Evolutionary conservation across 2,888 invertebrate genomes (phyloP).

Genomic region (Xestia rhomboidea): DNA sequence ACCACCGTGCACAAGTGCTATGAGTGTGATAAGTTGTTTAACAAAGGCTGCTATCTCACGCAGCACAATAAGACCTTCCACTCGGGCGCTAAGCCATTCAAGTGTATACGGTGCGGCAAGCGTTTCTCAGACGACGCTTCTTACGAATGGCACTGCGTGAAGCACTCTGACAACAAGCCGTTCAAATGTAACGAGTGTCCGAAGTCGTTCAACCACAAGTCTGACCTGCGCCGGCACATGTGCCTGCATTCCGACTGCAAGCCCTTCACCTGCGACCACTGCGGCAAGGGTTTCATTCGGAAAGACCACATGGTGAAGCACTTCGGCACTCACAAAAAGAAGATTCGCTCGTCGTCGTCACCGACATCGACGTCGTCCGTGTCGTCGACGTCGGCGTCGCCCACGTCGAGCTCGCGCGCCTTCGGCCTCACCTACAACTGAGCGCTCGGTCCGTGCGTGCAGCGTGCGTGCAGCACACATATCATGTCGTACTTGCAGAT

Average conservation of each 20-base stretch:
- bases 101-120: constrained; percentile 96
- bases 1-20: constrained; percentile 92
- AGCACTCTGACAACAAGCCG: constrained; percentile 95
- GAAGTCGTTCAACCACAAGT: constrained; percentile 97
- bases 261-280: constrained; percentile 95
- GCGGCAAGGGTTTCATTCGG: constrained; percentile 96
- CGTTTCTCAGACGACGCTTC: constrained; percentile 93
- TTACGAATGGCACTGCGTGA: constrained; percentile 94
- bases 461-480: constrained; percentile 71
- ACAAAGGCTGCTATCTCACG: constrained; percentile 96
- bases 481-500: constrained; percentile 74
- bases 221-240: constrained; percentile 96
- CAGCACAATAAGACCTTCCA: constrained; percentile 98
- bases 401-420: constrained; percentile 59
- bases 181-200: constrained; percentile 96
- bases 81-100: constrained; percentile 95
- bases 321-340: constrained; percentile 94
- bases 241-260: constrained; percentile 96
- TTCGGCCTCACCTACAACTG: constrained; percentile 51
- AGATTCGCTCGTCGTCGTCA: constrained; percentile 80
- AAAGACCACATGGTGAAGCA: constrained; percentile 98
- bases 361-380: constrained; percentile 74
- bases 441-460: constrained; percentile 19
- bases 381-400: constrained; percentile 73
- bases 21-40: constrained; percentile 96